These are phyloP conservation scores for Corythornis leucogaster DNA, from an alignment of 2,797 vertebrate genomes.

Conservation along the genomic window DNA sequence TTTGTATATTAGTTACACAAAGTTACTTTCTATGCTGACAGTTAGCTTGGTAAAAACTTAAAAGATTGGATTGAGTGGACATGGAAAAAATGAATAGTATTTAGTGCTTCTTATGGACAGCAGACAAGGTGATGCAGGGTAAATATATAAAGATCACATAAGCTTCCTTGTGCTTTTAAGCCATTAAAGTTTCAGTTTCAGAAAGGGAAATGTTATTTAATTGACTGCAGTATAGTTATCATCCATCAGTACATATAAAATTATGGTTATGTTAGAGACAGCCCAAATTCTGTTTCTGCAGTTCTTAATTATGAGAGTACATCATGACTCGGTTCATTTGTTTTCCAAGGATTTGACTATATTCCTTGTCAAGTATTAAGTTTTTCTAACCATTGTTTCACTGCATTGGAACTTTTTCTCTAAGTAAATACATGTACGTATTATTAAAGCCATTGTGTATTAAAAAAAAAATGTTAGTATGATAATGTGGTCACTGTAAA, in stretches of 20 bases:
- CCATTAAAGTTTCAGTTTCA: background rate
- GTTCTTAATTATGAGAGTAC: constrained; percentile 1
- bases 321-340: background rate
- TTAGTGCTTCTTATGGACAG: background rate
- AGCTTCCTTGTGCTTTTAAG: background rate
- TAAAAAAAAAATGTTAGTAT: background rate
- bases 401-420: background rate
- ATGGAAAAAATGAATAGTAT: background rate
- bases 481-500: background rate
- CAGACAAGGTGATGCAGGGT: background rate
- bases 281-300: background rate
- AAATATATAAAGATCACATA: background rate
- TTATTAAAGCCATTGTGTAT: background rate
- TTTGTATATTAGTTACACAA: background rate
- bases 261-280: background rate
- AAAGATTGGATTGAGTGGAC: background rate
- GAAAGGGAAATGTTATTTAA: background rate
- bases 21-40: background rate
- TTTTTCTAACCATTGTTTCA: constrained; percentile 22
- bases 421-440: background rate
- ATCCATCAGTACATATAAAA: background rate
- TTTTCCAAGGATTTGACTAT: background rate
- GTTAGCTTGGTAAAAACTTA: background rate
- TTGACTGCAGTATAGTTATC: background rate
- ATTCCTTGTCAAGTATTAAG: background rate